Conservation (phyloP, 2,113 vertebrate genomes). For the Cochlearius cochlearius region DNA sequence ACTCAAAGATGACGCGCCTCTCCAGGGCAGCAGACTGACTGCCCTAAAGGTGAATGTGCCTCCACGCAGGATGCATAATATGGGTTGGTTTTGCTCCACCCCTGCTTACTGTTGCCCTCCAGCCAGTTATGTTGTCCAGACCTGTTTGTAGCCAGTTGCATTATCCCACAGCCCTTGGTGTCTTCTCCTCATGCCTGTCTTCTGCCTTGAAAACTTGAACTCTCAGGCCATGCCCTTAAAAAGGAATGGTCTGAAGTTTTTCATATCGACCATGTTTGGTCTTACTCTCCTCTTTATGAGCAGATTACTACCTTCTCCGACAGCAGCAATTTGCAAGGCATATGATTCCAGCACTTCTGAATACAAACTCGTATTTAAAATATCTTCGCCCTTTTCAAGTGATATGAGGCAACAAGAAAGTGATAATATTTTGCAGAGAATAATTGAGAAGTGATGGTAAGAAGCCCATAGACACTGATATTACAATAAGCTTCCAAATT, state of each 20-base stretch:
- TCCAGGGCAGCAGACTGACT: constrained; percentile 11
- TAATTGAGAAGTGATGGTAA: not conserved
- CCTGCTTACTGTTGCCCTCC: constrained; percentile 37
- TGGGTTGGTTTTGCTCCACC: constrained; percentile 22
- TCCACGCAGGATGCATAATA: not conserved
- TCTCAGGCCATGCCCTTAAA: not conserved
- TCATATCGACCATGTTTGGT: not conserved
- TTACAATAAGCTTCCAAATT: not conserved
- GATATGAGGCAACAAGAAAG: not conserved
- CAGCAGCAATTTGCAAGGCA: not conserved
- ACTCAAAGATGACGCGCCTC: not conserved
- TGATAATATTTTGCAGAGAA: not conserved
- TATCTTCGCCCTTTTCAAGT: not conserved
- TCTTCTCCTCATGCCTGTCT: not conserved
- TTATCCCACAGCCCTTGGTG: constrained; percentile 4
- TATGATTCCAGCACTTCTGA: not conserved
- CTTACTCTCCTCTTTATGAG: not conserved
- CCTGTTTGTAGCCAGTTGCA: not conserved
- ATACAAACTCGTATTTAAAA: not conserved
- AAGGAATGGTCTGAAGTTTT: not conserved
- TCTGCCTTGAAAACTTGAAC: not conserved
- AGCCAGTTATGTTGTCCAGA: constrained; percentile 35
- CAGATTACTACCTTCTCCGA: not conserved
- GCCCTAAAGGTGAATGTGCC: constrained; percentile 3
- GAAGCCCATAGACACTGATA: not conserved